Evolutionary conservation across 2,888 invertebrate genomes (phyloP), one percentile per base, ranked within the genome.

Genomic region (Epinotia nisella): DNA sequence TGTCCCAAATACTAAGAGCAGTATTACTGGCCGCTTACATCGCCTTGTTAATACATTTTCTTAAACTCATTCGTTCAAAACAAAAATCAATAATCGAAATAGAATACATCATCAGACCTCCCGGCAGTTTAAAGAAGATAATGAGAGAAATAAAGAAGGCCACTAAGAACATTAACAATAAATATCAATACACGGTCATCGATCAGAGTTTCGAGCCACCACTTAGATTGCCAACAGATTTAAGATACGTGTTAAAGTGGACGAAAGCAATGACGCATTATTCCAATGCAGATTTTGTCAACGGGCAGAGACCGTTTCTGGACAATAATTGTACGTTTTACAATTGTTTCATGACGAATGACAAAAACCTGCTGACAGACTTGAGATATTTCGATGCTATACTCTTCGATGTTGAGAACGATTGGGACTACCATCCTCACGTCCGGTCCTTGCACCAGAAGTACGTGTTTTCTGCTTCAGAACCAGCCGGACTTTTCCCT

Each of bases 341-440:
- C 11, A 93, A 94, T 67, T 95, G 95, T 75, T 92, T 82, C 72
- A 79, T 94, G 0, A 94, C 90, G 0, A 84, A 79, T 39, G 80
- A 89, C 4, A 89, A 82, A 66, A 79, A 75, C 3, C 87, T 78
- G 59, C 75, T 92, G 0, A 77, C 83, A 0, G 87, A 94, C 70
- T 82, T 89, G 5, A 81, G 87, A 15, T 76, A 85, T 39, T 93
- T 82, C 51, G 94, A 95, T 60, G 95, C 94, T 0, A 84, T 95
- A 7, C 62, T 95, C 0, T 95, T 95, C 69, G 94, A 95, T 67
- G 91, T 90, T 0, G 90, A 92, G 75, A 86, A 86, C 67, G 76
- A 76, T 70, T 90, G 89, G 89, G 87, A 89, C 21, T 21, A 56
- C 0, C 81, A 83, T 68, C 84, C 89, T 0, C n/a, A 77, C 0